Conservation (phyloP, 2,113 vertebrate species). For the Mesembrinibis cayennensis region DNA sequence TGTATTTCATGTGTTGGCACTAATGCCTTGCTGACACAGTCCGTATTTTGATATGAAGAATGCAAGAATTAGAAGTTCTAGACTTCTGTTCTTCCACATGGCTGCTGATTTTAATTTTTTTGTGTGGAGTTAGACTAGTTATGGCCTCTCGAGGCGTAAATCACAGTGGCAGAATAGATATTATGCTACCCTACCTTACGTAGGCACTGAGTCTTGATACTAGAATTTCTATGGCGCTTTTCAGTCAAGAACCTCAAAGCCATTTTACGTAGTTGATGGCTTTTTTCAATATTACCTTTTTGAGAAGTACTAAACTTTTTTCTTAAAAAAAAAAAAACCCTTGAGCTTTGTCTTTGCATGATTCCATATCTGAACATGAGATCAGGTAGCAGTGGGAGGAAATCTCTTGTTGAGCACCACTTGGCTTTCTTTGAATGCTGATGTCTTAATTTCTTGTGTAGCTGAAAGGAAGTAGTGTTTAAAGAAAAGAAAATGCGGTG, state of each 20-base stretch:
- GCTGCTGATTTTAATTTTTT: not conserved
- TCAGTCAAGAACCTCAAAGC: not conserved
- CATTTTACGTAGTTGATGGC: not conserved
- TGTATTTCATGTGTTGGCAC: not conserved
- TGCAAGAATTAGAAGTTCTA: not conserved
- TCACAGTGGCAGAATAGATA: not conserved
- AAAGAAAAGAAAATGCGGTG: not conserved
- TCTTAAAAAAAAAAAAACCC: not conserved
- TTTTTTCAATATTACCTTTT: not conserved
- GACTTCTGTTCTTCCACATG: not conserved
- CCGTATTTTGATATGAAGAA: not conserved
- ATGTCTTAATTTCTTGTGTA: not conserved
- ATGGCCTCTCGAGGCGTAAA: not conserved
- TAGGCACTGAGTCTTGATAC: not conserved
- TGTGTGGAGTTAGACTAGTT: not conserved
- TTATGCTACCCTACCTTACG: fast-evolving
- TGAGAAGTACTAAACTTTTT: not conserved
- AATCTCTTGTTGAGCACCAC: not conserved
- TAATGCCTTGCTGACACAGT: not conserved
- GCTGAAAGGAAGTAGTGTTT: not conserved
- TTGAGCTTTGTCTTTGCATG: not conserved
- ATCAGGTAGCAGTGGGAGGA: not conserved
- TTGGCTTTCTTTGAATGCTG: not conserved
- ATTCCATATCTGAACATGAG: not conserved
- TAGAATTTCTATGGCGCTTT: not conserved